phyloP scores from a whole-genome alignment of 2,113 vertebrate genomes.

The Passer domesticus region DNA sequence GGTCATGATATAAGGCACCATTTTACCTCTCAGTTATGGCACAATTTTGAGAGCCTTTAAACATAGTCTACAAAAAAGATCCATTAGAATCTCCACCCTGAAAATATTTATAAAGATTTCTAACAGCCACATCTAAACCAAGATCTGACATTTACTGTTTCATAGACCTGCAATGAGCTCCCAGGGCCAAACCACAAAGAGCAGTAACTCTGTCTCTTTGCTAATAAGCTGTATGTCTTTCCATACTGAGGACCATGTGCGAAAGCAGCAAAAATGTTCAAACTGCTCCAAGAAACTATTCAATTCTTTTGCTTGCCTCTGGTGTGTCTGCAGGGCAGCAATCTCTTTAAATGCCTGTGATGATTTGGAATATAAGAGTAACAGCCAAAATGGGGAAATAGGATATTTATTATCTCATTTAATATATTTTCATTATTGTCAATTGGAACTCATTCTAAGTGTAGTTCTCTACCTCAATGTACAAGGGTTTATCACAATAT shows the following conservation, averaged over 20 bases:
- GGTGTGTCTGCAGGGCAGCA: not conserved
- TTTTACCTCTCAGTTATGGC: not conserved
- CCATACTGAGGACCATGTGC: not conserved
- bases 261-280: not conserved
- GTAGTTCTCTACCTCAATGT: not conserved
- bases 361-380: not conserved
- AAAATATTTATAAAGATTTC: constrained; percentile 60
- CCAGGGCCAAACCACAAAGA: not conserved
- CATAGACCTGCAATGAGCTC: not conserved
- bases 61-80: not conserved
- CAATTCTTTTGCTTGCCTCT: not conserved
- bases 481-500: not conserved
- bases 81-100: constrained; percentile 24
- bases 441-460: not conserved
- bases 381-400: constrained; percentile 2
- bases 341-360: not conserved
- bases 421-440: not conserved
- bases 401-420: not conserved
- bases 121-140: constrained; percentile 39
- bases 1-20: not conserved
- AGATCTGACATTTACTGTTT: constrained; percentile 61
- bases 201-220: not conserved
- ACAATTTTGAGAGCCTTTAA: not conserved
- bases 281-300: not conserved
- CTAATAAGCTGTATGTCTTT: not conserved